phyloP scores from a whole-genome alignment of 35 echinoderm and acorn worm species.

The Apostichopus californicus region DNA sequence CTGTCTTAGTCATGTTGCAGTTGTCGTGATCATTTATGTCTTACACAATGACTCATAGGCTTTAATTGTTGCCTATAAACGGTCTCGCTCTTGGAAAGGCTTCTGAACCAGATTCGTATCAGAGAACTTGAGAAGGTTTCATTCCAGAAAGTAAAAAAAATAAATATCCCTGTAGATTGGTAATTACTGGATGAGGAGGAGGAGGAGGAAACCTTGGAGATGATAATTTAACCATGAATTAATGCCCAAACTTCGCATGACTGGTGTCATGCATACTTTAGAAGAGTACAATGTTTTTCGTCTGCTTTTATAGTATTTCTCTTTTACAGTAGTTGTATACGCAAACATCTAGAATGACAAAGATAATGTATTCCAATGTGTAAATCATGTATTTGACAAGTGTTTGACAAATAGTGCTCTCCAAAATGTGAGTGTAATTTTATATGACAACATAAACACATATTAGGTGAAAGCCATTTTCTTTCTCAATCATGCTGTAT shows the following conservation, averaged over 20 bases:
- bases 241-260: not conserved
- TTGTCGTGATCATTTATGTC: not conserved
- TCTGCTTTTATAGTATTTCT: too few relatives aligned
- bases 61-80: not conserved
- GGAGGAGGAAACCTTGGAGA: not conserved
- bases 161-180: not conserved
- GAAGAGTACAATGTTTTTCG: not conserved
- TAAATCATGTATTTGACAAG: too few relatives aligned
- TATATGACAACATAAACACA: too few relatives aligned
- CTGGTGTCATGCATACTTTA: not conserved
- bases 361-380: too few relatives aligned
- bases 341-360: too few relatives aligned
- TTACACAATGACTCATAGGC: not conserved
- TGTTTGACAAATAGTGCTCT: too few relatives aligned
- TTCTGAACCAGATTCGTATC: not conserved
- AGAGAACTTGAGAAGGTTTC: too few relatives aligned
- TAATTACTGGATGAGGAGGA: not conserved
- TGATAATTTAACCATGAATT: not conserved
- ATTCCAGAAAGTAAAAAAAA: too few relatives aligned
- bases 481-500: too few relatives aligned
- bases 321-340: too few relatives aligned
- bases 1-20: not conserved
- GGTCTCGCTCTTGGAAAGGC: not conserved
- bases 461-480: too few relatives aligned
- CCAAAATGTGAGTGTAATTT: too few relatives aligned